Evolutionary conservation across 30 jellyfish, hydroid and myxozoan species (phyloP).

Genomic region (Chironex yamaguchii): DNA sequence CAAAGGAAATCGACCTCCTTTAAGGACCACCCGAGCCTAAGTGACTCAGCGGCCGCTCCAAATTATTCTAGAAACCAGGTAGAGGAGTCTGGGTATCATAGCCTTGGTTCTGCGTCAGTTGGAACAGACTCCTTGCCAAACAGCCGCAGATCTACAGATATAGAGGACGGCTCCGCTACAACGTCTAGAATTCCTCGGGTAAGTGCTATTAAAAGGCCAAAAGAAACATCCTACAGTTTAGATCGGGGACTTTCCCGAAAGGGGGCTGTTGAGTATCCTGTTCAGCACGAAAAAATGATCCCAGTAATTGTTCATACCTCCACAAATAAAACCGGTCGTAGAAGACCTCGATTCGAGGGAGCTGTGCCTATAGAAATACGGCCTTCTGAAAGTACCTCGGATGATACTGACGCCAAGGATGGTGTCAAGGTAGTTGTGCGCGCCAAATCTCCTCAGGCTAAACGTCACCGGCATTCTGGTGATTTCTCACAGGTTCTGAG

Average conservation of each 20-base stretch:
- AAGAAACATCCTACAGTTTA: slow-evolving; percentile 17
- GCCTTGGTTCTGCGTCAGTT: slow-evolving; percentile 6
- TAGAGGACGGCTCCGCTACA: slow-evolving; percentile 19
- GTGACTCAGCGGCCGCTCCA: not conserved
- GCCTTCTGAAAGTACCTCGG: slow-evolving; percentile 72
- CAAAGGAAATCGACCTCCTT: slow-evolving; percentile 40
- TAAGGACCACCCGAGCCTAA: slow-evolving; percentile 2
- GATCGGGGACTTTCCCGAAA: not conserved
- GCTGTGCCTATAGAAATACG: not conserved
- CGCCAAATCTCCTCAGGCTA: slow-evolving; percentile 57
- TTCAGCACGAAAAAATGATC: slow-evolving; percentile 19
- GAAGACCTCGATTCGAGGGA: slow-evolving; percentile 51
- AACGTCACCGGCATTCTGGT: not conserved
- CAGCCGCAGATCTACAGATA: slow-evolving; percentile 29
- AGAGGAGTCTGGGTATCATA: slow-evolving; percentile 35
- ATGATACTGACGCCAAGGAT: slow-evolving; percentile 71
- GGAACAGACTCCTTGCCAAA: slow-evolving; percentile 13
- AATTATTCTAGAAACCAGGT: not conserved
- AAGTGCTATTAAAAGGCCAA: not conserved
- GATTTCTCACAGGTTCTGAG: not conserved
- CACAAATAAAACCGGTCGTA: slow-evolving; percentile 1
- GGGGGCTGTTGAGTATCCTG: not conserved
- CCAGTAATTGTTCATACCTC: slow-evolving; percentile 75
- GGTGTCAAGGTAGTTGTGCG: slow-evolving; percentile 18
- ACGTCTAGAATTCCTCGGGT: slow-evolving; percentile 13